Conservation (phyloP, 2,888 invertebrate species). For the Villa cingulata region DNA sequence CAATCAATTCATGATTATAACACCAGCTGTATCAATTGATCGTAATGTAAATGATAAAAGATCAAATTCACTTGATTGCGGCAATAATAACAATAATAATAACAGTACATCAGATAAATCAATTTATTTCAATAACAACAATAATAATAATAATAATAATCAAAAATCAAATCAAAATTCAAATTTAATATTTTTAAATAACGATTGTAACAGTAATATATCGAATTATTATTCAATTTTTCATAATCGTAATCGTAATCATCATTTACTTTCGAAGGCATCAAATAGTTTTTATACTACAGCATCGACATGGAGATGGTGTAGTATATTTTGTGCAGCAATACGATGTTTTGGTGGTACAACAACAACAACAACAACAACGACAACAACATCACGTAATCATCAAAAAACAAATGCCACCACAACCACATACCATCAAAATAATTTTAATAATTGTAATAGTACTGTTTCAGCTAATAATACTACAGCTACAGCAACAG, state of each 20-base stretch:
- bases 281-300: slow-evolving; percentile 24
- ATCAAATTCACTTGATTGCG: slow-evolving; percentile 1
- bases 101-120: slow-evolving; percentile 2
- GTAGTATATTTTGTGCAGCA: slow-evolving; percentile 33
- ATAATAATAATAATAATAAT: slow-evolving; percentile 13
- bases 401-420: too few species aligned
- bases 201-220: neutral
- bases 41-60: slow-evolving; percentile 18
- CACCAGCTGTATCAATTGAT: slow-evolving; percentile 35
- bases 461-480: slow-evolving; percentile 1
- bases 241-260: neutral
- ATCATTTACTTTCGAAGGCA: slow-evolving; percentile 22
- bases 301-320: slow-evolving; percentile 34
- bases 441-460: slow-evolving; percentile 2
- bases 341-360: slow-evolving; percentile 33
- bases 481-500: slow-evolving; percentile 26
- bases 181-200: neutral
- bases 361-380: neutral
- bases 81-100: slow-evolving; percentile 3
- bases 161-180: neutral
- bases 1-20: slow-evolving; percentile 33
- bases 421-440: neutral
- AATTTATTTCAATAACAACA: slow-evolving; percentile 2
- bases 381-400: neutral
- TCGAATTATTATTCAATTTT: too few species aligned